phyloP scores from a whole-genome alignment of 2,888 invertebrate species.

The Noctua pronuba region DNA sequence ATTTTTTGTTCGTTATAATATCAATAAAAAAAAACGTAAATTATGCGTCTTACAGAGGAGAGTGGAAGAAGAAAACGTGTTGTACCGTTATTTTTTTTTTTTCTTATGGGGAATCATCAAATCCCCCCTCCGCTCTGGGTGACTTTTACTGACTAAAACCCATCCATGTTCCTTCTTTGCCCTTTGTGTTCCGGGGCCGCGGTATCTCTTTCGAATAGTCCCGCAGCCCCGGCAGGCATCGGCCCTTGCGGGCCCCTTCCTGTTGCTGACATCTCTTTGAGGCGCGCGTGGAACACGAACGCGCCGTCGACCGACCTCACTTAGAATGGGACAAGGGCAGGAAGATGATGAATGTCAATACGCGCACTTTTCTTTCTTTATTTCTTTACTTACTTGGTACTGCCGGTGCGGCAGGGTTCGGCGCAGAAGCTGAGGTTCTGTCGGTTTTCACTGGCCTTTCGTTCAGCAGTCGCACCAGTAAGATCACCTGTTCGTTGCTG shows the following conservation, averaged over 20 bases:
- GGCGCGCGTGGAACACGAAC: no score
- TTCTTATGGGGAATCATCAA: no score
- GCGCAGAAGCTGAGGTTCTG: constrained; percentile 40
- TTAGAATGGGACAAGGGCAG: neutral
- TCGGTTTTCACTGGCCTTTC: constrained; percentile 67
- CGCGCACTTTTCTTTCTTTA: neutral
- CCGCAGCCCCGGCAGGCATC: no score
- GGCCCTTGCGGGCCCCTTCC: no score
- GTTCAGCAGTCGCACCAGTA: constrained; percentile 78
- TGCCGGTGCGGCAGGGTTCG: constrained; percentile 20
- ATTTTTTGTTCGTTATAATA: neutral
- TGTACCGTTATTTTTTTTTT: no score
- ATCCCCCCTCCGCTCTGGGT: no score
- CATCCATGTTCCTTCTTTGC: no score
- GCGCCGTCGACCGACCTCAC: no score
- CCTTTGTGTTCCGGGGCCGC: no score
- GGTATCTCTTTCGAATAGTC: no score
- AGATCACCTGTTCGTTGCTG: constrained; percentile 80
- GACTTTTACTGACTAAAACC: no score
- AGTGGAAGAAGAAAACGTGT: neutral
- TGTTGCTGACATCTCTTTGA: no score
- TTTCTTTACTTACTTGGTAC: constrained; percentile 7
- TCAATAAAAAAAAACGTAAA: neutral
- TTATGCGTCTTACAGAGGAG: neutral
- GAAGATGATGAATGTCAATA: neutral